Base-by-base conservation (phyloP, 2,797 vertebrate genomes). In the Tarsius wallacei region DNA sequence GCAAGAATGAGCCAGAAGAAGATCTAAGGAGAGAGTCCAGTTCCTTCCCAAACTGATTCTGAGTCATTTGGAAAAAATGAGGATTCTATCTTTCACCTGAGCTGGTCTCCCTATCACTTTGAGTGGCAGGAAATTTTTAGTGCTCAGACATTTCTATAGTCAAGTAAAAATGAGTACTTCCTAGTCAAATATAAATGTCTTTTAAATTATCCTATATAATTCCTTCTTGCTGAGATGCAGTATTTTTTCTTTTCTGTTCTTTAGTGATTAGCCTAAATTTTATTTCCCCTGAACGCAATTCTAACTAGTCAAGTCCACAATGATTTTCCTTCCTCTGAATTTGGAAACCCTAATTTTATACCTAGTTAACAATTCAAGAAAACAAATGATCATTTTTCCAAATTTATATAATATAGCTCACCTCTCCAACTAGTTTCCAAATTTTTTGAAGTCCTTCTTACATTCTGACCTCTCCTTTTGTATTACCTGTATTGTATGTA, bases 181-280 rank as follows among this genome's bases (percentile, higher is more conserved):
- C 47, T 82, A 19, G 42, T 74, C 76, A 83, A 84, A 93, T 82
- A 88, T 17, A 93, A 83, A 61, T 85, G 82, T 7, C 8, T 85
- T 85, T 76, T 78, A 64, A 81, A 96, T 51, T 93, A 47, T 10
- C 16, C 36, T 64, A n/a, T 28, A 57, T n/a, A 87, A 93, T 83
- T 51, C 11, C 11, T 42, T 88, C 7, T 95, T 91, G 42, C 24
- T 74, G 64, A 91, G 93, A 83, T 51, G 24, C 31, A 59, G 2
- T 16, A 55, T 13, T 12, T 91, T 31, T 73, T 85, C 36, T 26
- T 84, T 76, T 63, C 2, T 17, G 70, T 89, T 92, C 55, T 82
- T 78, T 15, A 53, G n/a, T 57, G 55, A 53, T 28, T 59, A 28
- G 49, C 12, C 28, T 47, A 80, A 64, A 51, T 81, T 84, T 15